phyloP scores from a whole-genome alignment of 1,140 invertebrate species.

The Globodera ellingtonae region DNA sequence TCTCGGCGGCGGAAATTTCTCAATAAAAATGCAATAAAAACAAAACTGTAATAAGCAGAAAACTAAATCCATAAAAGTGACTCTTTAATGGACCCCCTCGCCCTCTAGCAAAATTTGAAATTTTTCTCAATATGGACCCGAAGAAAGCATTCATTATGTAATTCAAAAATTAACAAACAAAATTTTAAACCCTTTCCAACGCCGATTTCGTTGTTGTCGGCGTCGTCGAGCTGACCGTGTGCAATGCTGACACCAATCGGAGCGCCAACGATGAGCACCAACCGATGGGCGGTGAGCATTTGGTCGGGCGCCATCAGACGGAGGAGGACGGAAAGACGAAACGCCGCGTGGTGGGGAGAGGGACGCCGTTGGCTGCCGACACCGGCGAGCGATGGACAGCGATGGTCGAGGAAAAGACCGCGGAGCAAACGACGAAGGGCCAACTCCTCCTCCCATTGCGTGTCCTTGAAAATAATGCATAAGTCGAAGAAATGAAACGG shows the following conservation, averaged over 20 bases:
- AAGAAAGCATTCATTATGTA: too few relatives aligned
- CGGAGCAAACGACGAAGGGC: slow-evolving; percentile 26
- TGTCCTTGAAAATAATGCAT: background rate
- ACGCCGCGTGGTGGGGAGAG: slow-evolving; percentile 11
- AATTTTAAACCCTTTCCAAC: background rate
- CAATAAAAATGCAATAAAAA: too few relatives aligned
- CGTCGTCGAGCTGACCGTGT: slow-evolving; percentile 1
- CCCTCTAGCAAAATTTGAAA: too few relatives aligned
- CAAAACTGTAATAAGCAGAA: too few relatives aligned
- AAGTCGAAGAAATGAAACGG: too few relatives aligned
- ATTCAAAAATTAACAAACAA: too few relatives aligned
- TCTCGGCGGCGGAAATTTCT: too few relatives aligned
- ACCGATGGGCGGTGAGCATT: slow-evolving; percentile 1
- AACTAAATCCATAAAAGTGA: too few relatives aligned
- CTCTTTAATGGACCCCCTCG: too few relatives aligned
- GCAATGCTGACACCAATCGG: slow-evolving; percentile 7
- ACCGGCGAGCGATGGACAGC: background rate
- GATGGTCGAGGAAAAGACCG: slow-evolving; percentile 24
- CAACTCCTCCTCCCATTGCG: slow-evolving; percentile 28
- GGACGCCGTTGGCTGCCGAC: background rate
- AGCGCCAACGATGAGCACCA: slow-evolving; percentile 31
- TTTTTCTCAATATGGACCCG: too few relatives aligned
- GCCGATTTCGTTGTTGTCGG: background rate
- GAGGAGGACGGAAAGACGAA: slow-evolving; percentile 34
- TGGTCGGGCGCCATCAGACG: slow-evolving; percentile 9